Evolutionary conservation across 2,113 vertebrate species (phyloP), one percentile per base, ranked within the genome.

Genomic region (Lepisosteus osseus): DNA sequence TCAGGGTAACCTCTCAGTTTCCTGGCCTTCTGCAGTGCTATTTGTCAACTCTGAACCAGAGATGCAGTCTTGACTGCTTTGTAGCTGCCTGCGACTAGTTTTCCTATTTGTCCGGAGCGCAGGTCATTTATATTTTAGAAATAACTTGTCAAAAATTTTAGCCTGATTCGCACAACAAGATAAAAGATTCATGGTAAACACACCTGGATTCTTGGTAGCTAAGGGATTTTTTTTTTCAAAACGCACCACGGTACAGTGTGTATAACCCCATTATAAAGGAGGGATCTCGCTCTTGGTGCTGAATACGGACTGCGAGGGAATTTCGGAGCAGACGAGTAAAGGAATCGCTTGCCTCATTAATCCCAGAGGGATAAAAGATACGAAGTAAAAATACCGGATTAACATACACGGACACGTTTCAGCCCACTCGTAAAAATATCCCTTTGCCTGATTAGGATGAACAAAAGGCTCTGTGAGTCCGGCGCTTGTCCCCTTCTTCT

Each of bases 1-100:
- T 98, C 97, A 98, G 89, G 82, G 93, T 92, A 95, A 94, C 95
- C 93, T 93, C 92, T 86, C 92, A 85, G 81, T 89, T 93, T 93
- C 91, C 90, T 67, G 85, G 86, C 89, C 88, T 89, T 86, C 76
- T 76, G 65, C 82, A 56, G 78, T 83, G 92, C 93, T 90, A 98
- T 97, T 97, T 97, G 95, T 99, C 95, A 95, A 90, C 86, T 87
- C 80, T 83, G 83, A 87, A 80, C 79, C 71, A 77, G 74, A 81
- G 84, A 86, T 84, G 82, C 76, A 42, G 64, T 71, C 79, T 75
- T 74, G 75, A 77, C 83, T 85, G 80, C 78, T 76, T 78, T 79
- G 68, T 85, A 85, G 82, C 80, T 81, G 82, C 84, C 74, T 73
- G 83, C 71, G 78, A 72, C 68, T 61, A 76, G 85, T 87, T 91